phyloP scores from a whole-genome alignment of 1,140 invertebrate species.

The Drosophila paulistorum region DNA sequence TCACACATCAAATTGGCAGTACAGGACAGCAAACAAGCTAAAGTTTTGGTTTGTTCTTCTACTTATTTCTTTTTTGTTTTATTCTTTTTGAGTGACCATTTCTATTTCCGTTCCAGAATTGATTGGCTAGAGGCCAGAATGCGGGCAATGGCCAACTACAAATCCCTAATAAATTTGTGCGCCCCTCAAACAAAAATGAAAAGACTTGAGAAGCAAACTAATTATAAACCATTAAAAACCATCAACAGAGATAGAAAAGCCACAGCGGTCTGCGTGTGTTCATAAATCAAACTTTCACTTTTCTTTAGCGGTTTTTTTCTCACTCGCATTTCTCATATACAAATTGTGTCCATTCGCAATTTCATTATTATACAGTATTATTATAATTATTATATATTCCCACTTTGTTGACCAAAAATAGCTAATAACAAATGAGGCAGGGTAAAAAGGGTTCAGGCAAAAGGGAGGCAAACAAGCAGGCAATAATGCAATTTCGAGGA shows the following conservation, averaged over 20 bases:
- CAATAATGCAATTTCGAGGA: constrained; percentile 55
- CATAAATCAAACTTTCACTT: constrained; percentile 80
- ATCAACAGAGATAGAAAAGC: constrained; percentile 49
- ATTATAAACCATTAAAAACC: constrained; percentile 62
- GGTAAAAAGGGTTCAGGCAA: constrained; percentile 62
- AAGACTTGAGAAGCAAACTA: constrained; percentile 49
- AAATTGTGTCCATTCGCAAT: constrained; percentile 5
- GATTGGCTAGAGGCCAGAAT: constrained; percentile 62
- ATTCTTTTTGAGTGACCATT: constrained; percentile 24
- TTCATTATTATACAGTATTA: constrained; percentile 5
- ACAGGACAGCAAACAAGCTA: constrained; percentile 12
- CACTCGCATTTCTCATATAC: background rate
- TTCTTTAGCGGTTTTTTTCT: background rate
- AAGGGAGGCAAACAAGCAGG: constrained; percentile 45
- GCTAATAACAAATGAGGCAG: constrained; percentile 59
- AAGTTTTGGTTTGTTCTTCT: constrained; percentile 5
- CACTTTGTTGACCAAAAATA: constrained; percentile 61
- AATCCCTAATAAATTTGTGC: constrained; percentile 48
- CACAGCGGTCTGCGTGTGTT: constrained; percentile 34
- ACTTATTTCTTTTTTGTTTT: background rate
- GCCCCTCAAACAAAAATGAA: constrained; percentile 21
- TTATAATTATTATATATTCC: background rate
- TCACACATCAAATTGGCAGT: constrained; percentile 25
- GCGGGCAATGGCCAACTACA: constrained; percentile 32
- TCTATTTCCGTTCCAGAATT: constrained; percentile 77